Evolutionary conservation across 2,888 invertebrate species (phyloP).

Genomic region (Palloptera scutellata): DNA sequence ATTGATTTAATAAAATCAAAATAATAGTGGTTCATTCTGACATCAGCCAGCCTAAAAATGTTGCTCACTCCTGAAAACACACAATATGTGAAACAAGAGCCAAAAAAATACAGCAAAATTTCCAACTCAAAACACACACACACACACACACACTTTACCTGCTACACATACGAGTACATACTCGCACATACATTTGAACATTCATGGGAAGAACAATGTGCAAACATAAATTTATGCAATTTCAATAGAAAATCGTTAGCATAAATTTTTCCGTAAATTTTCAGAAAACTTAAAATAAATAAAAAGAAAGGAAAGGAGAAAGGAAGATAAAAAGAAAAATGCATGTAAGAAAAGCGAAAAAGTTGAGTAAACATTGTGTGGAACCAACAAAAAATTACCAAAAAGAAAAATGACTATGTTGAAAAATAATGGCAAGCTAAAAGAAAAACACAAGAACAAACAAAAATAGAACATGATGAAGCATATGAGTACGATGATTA

Average conservation of each 20-base stretch:
- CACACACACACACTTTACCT: neutral
- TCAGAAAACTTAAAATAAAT: slow-evolving; percentile 31
- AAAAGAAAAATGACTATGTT: no score
- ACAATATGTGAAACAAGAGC: no score
- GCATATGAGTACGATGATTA: no score
- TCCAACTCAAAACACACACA: slow-evolving; percentile 1
- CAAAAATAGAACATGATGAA: no score
- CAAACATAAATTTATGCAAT: slow-evolving; percentile 55
- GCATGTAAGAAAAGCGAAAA: slow-evolving; percentile 17
- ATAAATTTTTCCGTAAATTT: slow-evolving; percentile 49
- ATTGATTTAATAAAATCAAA: no score
- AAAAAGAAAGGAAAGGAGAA: neutral
- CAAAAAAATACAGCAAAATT: neutral
- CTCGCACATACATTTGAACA: slow-evolving; percentile 32
- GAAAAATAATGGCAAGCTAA: no score
- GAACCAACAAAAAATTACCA: slow-evolving; percentile 3
- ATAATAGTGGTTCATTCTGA: no score
- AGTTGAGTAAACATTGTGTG: slow-evolving; percentile 29
- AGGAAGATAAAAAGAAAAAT: slow-evolving; percentile 1
- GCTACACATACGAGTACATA: neutral
- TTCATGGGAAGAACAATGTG: no score
- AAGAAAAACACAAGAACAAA: no score
- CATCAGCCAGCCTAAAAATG: no score
- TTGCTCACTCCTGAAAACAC: no score
- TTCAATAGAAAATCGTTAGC: slow-evolving; percentile 56